Base-by-base conservation (phyloP, 2,888 invertebrate species). In the Drosophila neotestacea region DNA sequence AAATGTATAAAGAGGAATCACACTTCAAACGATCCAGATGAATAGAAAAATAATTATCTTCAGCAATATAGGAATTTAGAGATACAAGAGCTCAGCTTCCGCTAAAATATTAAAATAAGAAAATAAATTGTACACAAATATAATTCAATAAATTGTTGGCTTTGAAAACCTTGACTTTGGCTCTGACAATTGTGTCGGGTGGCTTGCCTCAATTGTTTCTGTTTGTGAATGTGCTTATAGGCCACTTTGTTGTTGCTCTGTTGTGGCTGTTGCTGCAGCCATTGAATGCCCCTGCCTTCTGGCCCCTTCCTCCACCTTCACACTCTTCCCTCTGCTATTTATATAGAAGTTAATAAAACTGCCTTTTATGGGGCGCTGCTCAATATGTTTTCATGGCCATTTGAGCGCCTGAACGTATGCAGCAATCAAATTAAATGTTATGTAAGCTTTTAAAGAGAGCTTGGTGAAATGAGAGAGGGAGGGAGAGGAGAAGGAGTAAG, bases 351-450 rank as follows among this genome's bases (percentile, higher is more conserved):
- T 82, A 88, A 84, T 84, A 84, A 88, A 84, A 85, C 86, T 74
- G 83, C 59, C 88, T 84, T 83, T 84, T 88, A 84, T 84, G 88
- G 86, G 32, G 81, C 75, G 82, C 67, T 68, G 86, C 83, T 82
- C 83, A 88, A 84, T 84, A 84, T 85, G 83, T 88, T 84, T 84
- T 85, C 86, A 84, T 88, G 83, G 85, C 77, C 72, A 73, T 88
- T 85, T 77, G 66, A 80, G 82, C 71, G 84, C 81, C 81, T 70
- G 70, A 70, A 73, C 70, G 82, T 79, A 78, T 83, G 87, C 84
- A 72, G 87, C 87, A 88, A 83, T 84, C 87, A 88, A 86, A 86
- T 88, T 88, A 88, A 84, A 88, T 86, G 84, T 76, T 81, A 81
- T 86, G 86, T 70, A 65, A 64, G 83, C 88, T 82, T 85, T 88